Percentiles rank a stretch among this genome's conserved stretches.
Conservation (phyloP, 2,888 invertebrate species). For the Lottia scabra region DNA sequence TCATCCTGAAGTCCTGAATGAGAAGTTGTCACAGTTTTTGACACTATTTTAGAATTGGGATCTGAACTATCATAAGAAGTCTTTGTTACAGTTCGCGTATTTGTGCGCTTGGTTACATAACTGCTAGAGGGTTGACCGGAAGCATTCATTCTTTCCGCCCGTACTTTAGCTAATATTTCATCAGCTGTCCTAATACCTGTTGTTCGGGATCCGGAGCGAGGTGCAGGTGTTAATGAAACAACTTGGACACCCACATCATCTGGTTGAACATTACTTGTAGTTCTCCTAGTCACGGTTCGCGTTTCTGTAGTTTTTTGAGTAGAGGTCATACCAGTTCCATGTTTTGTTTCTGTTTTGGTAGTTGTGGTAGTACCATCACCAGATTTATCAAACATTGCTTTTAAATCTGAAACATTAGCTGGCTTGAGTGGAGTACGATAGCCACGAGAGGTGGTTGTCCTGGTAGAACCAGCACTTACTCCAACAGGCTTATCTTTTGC, state of each 20-base stretch:
- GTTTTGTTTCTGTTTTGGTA: conserved; percentile 10
- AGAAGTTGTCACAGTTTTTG: not conserved
- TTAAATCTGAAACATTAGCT: conserved; percentile 43
- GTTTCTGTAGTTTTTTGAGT: not conserved
- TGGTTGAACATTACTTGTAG: not conserved
- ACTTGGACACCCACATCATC: conserved; percentile 11
- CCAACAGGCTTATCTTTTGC: conserved; percentile 13
- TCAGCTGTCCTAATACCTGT: not conserved
- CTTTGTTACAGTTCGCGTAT: not conserved
- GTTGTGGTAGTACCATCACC: conserved; percentile 13
- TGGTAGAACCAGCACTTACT: conserved; percentile 8
- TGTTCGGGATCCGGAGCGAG: not conserved
- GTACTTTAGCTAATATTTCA: conserved; percentile 1
- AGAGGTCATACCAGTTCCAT: not conserved
- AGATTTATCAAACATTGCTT: conserved; percentile 41
- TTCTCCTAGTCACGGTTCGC: not conserved
- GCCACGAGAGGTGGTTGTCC: conserved; percentile 15
- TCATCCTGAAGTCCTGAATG: not conserved
- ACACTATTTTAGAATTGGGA: not conserved
- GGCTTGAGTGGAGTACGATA: conserved; percentile 39
- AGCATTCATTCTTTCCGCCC: not conserved
- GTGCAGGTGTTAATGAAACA: conserved; percentile 8
- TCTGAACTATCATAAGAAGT: not conserved
- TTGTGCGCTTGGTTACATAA: not conserved
- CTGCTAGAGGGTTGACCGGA: not conserved